These are phyloP conservation scores for Thereva nobilitata DNA, from an alignment of 2,888 invertebrate genomes.

Conservation along the genomic window DNA sequence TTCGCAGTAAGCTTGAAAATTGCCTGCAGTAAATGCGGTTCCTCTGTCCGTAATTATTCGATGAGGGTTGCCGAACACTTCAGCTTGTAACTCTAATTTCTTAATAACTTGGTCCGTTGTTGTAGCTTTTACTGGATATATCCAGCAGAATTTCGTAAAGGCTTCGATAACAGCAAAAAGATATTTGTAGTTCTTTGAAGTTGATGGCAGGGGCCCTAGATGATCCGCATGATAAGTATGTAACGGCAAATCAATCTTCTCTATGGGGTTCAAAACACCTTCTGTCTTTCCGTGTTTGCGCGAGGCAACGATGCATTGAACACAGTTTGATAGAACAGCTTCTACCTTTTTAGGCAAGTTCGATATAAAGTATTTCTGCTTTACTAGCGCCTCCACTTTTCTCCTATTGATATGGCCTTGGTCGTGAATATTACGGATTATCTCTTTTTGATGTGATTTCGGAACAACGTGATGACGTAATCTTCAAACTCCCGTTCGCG, in stretches of 20 bases:
- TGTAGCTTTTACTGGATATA: not conserved
- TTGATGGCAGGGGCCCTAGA: slow-evolving; percentile 48
- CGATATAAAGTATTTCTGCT: slow-evolving; percentile 4
- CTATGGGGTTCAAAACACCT: slow-evolving; percentile 47
- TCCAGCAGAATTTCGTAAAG: slow-evolving; percentile 1
- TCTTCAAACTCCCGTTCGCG: slow-evolving; percentile 17
- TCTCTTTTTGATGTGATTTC: slow-evolving; percentile 2
- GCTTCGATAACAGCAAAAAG: slow-evolving; percentile 3
- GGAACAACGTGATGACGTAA: slow-evolving; percentile 22
- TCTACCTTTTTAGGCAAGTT: not conserved
- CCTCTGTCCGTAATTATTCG: slow-evolving; percentile 3
- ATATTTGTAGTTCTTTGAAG: slow-evolving; percentile 48
- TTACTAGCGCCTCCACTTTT: not conserved
- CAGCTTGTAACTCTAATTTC: not conserved
- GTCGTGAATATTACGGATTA: not conserved
- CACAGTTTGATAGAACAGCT: slow-evolving; percentile 14
- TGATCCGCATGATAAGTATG: slow-evolving; percentile 49
- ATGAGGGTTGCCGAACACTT: not conserved
- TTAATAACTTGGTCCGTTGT: not conserved
- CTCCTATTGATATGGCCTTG: slow-evolving; percentile 24
- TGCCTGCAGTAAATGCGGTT: slow-evolving; percentile 44
- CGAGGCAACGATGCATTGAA: not conserved
- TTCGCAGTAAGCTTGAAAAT: slow-evolving; percentile 49
- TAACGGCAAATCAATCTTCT: slow-evolving; percentile 47
- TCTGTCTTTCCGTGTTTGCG: slow-evolving; percentile 46